phyloP scores from a whole-genome alignment of 2,797 vertebrate species.

The Eulemur rubriventer region DNA sequence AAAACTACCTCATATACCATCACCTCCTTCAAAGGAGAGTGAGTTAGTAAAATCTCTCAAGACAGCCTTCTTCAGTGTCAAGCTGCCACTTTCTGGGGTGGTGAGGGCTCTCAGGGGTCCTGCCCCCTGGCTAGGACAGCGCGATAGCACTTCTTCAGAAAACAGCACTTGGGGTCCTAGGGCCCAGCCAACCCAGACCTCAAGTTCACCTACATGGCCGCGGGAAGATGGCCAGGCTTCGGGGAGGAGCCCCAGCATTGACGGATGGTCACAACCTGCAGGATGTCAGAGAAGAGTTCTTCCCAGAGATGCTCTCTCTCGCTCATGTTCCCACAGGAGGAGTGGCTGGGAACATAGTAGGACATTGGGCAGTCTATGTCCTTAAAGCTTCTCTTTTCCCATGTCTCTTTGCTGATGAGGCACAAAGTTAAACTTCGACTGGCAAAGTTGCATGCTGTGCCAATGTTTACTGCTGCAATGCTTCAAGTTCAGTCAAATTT shows the following conservation, averaged over 20 bases:
- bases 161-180: neutral
- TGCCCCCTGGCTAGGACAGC: neutral
- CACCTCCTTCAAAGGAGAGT: neutral
- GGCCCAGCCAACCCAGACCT: neutral
- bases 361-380: fast-evolving
- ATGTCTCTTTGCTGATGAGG: neutral
- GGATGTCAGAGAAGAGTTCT: neutral
- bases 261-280: fast-evolving
- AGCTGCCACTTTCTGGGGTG: too few species aligned
- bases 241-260: fast-evolving
- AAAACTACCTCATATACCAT: neutral
- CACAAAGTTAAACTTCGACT: neutral
- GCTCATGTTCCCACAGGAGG: neutral
- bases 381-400: neutral
- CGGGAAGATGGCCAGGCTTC: fast-evolving
- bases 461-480: fast-evolving
- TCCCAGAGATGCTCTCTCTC: too few species aligned
- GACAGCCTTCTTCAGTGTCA: neutral
- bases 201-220: neutral
- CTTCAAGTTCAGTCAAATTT: neutral
- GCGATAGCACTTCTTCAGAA: neutral
- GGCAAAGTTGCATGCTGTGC: neutral
- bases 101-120: neutral
- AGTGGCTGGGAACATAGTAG: fast-evolving
- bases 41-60: neutral